Percentiles rank a stretch among this genome's conserved stretches.
Conservation (phyloP, 1,140 invertebrate genomes). For the Parasteatoda tepidariorum region DNA sequence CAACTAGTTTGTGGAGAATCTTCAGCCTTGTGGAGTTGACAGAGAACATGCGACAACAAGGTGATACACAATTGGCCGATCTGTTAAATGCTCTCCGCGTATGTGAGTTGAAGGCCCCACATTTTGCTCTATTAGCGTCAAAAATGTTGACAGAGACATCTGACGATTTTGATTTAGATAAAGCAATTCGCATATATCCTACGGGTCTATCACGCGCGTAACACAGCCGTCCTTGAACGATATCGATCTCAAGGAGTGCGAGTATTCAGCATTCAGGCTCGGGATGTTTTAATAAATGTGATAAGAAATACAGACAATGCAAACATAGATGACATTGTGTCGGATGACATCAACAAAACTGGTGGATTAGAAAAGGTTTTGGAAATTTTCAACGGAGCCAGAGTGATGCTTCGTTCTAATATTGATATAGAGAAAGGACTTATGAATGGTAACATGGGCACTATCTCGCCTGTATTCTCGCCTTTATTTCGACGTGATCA, state of each 20-base stretch:
- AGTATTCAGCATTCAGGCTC: slow-evolving; percentile 33
- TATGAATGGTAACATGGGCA: background rate
- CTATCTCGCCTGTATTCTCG: too few species aligned
- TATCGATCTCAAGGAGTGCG: background rate
- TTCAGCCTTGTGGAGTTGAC: background rate
- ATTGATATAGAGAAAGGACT: slow-evolving; percentile 28
- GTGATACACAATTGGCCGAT: slow-evolving; percentile 42
- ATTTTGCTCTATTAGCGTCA: slow-evolving; percentile 25
- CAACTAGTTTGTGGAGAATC: background rate
- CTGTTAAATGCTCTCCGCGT: slow-evolving; percentile 51
- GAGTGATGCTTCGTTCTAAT: slow-evolving; percentile 60
- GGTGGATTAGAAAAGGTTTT: slow-evolving; percentile 52
- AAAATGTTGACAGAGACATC: slow-evolving; percentile 10
- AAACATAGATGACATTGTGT: slow-evolving; percentile 17
- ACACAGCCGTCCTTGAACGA: slow-evolving; percentile 14
- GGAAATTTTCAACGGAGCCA: slow-evolving; percentile 48
- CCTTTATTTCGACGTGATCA: too few species aligned
- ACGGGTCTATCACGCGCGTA: too few species aligned
- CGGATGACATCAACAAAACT: slow-evolving; percentile 55
- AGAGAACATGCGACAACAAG: slow-evolving; percentile 25
- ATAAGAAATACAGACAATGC: slow-evolving; percentile 14
- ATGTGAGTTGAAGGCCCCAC: slow-evolving; percentile 43
- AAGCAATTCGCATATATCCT: slow-evolving; percentile 15
- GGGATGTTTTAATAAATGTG: slow-evolving; percentile 32
- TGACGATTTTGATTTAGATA: slow-evolving; percentile 37